phyloP scores from a whole-genome alignment of 1,140 invertebrate species.

The Penaeus chinensis region DNA sequence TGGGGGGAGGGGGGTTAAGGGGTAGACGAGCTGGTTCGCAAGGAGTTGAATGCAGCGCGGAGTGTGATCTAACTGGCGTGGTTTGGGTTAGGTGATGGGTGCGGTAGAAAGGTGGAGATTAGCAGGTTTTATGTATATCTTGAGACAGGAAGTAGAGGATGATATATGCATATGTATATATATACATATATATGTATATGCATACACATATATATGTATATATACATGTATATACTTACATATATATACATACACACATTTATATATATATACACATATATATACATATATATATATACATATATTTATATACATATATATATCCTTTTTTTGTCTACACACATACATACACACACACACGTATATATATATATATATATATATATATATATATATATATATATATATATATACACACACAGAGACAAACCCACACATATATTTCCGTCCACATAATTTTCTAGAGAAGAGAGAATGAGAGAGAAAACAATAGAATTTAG shows the following conservation, averaged over 20 bases:
- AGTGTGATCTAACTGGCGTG: too few species aligned
- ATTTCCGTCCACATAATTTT: not conserved
- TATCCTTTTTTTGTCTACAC: too few species aligned
- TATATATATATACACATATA: not conserved
- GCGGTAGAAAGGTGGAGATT: too few species aligned
- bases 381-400: not conserved
- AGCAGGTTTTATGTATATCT: too few species aligned
- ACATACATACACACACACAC: not conserved
- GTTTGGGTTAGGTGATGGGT: too few species aligned
- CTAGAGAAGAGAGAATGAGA: too few species aligned
- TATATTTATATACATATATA: not conserved
- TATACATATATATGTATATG: constrained; percentile 13
- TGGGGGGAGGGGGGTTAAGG: too few species aligned
- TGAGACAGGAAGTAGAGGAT: too few species aligned
- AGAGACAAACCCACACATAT: not conserved
- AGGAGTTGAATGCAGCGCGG: too few species aligned
- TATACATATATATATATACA: not conserved
- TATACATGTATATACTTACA: not conserved
- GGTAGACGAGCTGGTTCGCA: too few species aligned
- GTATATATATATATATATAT: not conserved
- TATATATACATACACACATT: not conserved
- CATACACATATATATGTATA: constrained; percentile 1
- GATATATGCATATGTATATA: not conserved
- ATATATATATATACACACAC: not conserved
- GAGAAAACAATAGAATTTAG: too few species aligned